A percentile compares a stretch with the other conserved stretches of the same genome.
Evolutionary conservation across 2,888 invertebrate species (phyloP).

Genomic region (Malachius bipustulatus): DNA sequence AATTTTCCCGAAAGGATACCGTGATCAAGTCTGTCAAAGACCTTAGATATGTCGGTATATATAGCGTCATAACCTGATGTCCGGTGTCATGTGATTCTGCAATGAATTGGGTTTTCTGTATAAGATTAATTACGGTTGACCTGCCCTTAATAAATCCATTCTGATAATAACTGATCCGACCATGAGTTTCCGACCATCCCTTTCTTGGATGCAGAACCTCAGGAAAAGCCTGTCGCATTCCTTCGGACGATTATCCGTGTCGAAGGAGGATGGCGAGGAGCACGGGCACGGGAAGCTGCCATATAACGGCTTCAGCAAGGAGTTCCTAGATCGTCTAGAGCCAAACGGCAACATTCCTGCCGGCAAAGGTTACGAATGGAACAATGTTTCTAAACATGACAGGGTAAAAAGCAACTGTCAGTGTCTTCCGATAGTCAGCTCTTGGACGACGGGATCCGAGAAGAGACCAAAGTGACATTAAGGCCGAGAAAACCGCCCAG

Average conservation of each 20-base stretch:
- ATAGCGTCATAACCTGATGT: too few species aligned
- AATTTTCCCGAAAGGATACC: too few species aligned
- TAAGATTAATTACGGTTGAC: too few species aligned
- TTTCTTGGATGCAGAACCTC: slow-evolving; percentile 86
- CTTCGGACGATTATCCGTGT: slow-evolving; percentile 87
- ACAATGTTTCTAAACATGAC: slow-evolving; percentile 64
- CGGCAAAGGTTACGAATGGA: slow-evolving; percentile 75
- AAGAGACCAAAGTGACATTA: slow-evolving; percentile 79
- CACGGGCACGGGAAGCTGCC: slow-evolving; percentile 60
- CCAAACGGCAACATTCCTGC: slow-evolving; percentile 87
- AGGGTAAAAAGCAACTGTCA: slow-evolving; percentile 77
- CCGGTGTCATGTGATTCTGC: too few species aligned
- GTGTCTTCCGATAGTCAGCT: slow-evolving; percentile 88
- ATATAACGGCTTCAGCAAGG: slow-evolving; percentile 88
- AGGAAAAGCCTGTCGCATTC: slow-evolving; percentile 91
- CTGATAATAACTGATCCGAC: too few species aligned
- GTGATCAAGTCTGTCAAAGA: too few species aligned
- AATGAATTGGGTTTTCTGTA: too few species aligned
- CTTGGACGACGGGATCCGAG: slow-evolving; percentile 79
- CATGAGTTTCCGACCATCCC: too few species aligned
- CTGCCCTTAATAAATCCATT: too few species aligned
- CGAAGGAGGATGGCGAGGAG: slow-evolving; percentile 82
- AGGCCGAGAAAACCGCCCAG: slow-evolving; percentile 85
- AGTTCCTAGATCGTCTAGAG: slow-evolving; percentile 86
- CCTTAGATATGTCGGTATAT: too few species aligned